These are phyloP conservation scores for Ochlodes sylvanus DNA, from an alignment of 2,888 invertebrate species.

Conservation along the genomic window DNA sequence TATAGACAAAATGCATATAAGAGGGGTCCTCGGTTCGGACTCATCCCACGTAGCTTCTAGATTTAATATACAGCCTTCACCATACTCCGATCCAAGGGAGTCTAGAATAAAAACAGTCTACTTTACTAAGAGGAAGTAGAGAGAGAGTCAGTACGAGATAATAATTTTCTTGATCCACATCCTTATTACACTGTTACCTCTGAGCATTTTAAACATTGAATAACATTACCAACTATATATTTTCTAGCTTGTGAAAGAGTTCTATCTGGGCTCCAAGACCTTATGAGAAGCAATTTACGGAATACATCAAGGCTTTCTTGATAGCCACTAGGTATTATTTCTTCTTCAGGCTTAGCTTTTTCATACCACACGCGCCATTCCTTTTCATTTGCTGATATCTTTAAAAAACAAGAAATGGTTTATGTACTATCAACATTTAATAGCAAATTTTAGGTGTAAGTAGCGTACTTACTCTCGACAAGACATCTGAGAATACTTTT, in stretches of 20 bases:
- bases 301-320: conserved; percentile 94
- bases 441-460: conserved; percentile 16
- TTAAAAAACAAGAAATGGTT: conserved; percentile 17
- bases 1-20: conserved; percentile 96
- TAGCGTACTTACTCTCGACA: conserved; percentile 86
- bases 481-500: conserved; percentile 90
- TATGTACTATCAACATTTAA: no score
- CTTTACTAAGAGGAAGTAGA: no score
- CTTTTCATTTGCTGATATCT: conserved; percentile 93
- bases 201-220: background rate
- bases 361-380: conserved; percentile 97
- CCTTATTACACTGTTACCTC: no score
- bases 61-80: conserved; percentile 96
- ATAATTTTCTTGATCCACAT: no score
- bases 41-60: conserved; percentile 96
- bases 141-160: no score
- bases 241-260: conserved; percentile 96
- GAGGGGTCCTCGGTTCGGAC: conserved; percentile 94
- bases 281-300: conserved; percentile 92
- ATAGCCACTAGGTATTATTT: conserved; percentile 95
- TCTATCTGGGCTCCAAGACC: conserved; percentile 98
- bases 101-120: conserved; percentile 72
- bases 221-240: conserved; percentile 90
- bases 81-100: conserved; percentile 94
- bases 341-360: conserved; percentile 96